These are phyloP conservation scores for Dendrocincla tyrannina DNA, from an alignment of 2,797 vertebrate species.

Conservation along the genomic window DNA sequence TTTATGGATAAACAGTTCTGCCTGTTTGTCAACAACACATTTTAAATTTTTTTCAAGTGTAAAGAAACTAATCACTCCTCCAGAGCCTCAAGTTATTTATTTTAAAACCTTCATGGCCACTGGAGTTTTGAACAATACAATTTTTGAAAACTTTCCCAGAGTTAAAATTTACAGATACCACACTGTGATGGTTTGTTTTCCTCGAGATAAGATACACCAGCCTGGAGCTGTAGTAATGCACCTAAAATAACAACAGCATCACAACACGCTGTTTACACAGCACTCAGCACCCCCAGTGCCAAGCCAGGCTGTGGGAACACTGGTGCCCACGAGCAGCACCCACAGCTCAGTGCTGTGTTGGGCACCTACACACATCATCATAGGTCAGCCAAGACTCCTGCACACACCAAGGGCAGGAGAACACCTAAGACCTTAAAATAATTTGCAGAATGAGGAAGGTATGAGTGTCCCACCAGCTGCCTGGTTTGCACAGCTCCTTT, in stretches of 20 bases:
- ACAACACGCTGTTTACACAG: not conserved
- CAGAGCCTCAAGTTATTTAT: not conserved
- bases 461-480: not conserved
- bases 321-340: not conserved
- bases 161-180: not conserved
- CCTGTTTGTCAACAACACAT: too few species aligned
- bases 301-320: not conserved
- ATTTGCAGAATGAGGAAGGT: not conserved
- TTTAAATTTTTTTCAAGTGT: not conserved
- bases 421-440: not conserved
- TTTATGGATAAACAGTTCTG: not conserved
- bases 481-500: not conserved
- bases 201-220: not conserved
- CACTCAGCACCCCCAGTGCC: not conserved
- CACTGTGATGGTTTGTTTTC: not conserved
- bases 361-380: not conserved
- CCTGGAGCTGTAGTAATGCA: not conserved
- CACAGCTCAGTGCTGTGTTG: not conserved
- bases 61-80: not conserved
- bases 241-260: not conserved
- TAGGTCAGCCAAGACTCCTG: not conserved
- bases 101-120: not conserved
- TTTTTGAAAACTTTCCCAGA: not conserved
- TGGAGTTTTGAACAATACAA: not conserved
- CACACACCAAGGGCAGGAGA: not conserved